Conservation (phyloP, 2,888 invertebrate genomes). For the Sinopyrophorus schimmeli region DNA sequence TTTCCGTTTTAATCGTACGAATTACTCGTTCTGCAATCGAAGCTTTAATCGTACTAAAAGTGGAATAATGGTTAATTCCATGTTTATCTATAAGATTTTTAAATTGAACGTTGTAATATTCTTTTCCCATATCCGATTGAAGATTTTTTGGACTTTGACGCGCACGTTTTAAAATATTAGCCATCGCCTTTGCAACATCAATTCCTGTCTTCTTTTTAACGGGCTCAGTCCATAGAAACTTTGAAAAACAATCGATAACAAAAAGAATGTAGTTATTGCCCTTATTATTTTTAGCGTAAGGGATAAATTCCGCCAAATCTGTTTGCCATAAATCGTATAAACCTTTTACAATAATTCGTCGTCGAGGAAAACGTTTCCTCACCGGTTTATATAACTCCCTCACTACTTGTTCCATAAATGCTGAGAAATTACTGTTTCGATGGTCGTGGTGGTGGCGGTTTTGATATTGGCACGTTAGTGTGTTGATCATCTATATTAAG, state of each 20-base stretch:
- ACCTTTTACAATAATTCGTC: slow-evolving; percentile 46
- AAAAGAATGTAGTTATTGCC: slow-evolving; percentile 46
- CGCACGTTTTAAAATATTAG: slow-evolving; percentile 23
- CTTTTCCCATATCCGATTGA: slow-evolving; percentile 44
- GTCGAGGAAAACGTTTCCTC: slow-evolving; percentile 46
- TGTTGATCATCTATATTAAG: too few species aligned
- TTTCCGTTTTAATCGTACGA: slow-evolving; percentile 7
- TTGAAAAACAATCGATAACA: slow-evolving; percentile 51
- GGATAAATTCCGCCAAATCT: slow-evolving; percentile 46
- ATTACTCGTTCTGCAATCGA: slow-evolving; percentile 27
- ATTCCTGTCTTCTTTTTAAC: slow-evolving; percentile 45
- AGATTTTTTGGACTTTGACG: slow-evolving; percentile 37
- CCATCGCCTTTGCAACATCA: slow-evolving; percentile 39
- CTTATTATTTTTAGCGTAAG: slow-evolving; percentile 44
- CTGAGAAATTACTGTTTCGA: too few species aligned
- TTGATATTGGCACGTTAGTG: too few species aligned
- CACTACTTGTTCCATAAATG: slow-evolving; percentile 20
- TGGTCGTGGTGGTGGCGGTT: too few species aligned
- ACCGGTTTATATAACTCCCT: slow-evolving; percentile 49
- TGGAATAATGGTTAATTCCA: too few species aligned
- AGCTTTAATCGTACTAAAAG: slow-evolving; percentile 33
- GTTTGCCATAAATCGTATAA: slow-evolving; percentile 54
- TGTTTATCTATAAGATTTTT: slow-evolving; percentile 36
- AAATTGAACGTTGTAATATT: slow-evolving; percentile 43
- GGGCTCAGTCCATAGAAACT: slow-evolving; percentile 48